Evolutionary conservation across 2,888 invertebrate genomes (phyloP).

Genomic region (Leucozona laternaria): DNA sequence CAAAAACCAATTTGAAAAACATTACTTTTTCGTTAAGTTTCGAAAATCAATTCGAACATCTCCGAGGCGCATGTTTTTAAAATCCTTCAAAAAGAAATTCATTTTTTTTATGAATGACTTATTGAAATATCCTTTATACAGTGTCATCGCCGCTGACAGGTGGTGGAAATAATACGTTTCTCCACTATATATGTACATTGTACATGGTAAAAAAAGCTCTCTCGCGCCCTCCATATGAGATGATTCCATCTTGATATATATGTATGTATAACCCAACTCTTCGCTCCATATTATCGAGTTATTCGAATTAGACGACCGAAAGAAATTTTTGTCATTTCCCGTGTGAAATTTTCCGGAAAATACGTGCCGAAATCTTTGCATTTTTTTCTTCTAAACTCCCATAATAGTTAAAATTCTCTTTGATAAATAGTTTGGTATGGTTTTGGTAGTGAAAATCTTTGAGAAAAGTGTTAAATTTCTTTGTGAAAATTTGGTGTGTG

Average conservation of each 20-base stretch:
- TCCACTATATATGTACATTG: conserved; percentile 50
- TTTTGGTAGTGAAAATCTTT: conserved; percentile 37
- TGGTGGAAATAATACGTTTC: conserved; percentile 64
- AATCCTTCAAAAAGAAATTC: conserved; percentile 38
- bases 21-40: conserved; percentile 49
- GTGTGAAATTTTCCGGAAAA: conserved; percentile 71
- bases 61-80: conserved; percentile 39
- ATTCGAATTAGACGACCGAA: conserved; percentile 66
- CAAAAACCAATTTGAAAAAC: background rate
- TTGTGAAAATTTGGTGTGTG: conserved; percentile 35
- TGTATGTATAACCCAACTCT: conserved; percentile 43
- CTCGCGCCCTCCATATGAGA: conserved; percentile 34
- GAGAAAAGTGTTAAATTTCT: conserved; percentile 43
- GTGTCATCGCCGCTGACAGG: conserved; percentile 70
- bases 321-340: conserved; percentile 67
- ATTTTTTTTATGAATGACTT: conserved; percentile 73
- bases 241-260: conserved; percentile 51
- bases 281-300: conserved; percentile 73
- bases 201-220: conserved; percentile 57
- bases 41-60: background rate
- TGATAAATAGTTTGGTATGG: conserved; percentile 16
- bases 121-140: conserved; percentile 54
- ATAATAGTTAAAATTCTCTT: background rate
- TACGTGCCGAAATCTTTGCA: conserved; percentile 59
- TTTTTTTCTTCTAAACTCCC: background rate